Percentiles rank a stretch among this genome's conserved stretches.
Conservation (phyloP, 2,888 invertebrate genomes). For the Sphinx pinastri region DNA sequence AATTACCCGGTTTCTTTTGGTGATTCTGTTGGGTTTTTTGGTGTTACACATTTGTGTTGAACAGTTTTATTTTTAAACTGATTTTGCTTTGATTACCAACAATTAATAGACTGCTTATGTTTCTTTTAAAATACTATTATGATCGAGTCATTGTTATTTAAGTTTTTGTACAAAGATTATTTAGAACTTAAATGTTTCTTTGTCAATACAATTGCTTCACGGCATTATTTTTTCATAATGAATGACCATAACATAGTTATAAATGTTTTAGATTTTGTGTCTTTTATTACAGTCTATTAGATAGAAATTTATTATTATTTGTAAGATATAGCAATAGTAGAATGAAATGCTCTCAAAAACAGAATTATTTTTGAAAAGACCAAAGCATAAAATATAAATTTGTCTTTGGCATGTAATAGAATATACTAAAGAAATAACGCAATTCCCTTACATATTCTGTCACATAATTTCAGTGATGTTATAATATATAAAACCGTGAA, state of each 20-base stretch:
- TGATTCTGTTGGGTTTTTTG: background rate
- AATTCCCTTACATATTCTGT: no score
- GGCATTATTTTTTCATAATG: background rate
- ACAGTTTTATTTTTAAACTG: conserved; percentile 14
- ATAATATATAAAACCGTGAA: no score
- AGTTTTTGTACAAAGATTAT: conserved; percentile 19
- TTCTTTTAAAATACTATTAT: background rate
- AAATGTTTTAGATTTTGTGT: background rate
- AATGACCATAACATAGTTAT: background rate
- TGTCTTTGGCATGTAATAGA: no score
- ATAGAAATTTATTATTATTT: no score
- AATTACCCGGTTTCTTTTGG: background rate
- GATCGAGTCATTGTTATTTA: conserved; percentile 15
- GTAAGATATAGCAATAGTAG: background rate
- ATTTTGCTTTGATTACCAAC: conserved; percentile 12
- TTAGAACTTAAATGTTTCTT: background rate
- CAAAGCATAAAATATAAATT: no score
- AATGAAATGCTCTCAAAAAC: background rate
- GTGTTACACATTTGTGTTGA: background rate
- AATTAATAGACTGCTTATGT: conserved; percentile 12
- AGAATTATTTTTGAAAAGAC: background rate
- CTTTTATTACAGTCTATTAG: background rate
- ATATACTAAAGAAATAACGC: no score
- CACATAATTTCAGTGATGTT: no score
- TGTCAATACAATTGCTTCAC: background rate